Conservation (phyloP, 2,113 vertebrate species). For the Actenoides hombroni region DNA sequence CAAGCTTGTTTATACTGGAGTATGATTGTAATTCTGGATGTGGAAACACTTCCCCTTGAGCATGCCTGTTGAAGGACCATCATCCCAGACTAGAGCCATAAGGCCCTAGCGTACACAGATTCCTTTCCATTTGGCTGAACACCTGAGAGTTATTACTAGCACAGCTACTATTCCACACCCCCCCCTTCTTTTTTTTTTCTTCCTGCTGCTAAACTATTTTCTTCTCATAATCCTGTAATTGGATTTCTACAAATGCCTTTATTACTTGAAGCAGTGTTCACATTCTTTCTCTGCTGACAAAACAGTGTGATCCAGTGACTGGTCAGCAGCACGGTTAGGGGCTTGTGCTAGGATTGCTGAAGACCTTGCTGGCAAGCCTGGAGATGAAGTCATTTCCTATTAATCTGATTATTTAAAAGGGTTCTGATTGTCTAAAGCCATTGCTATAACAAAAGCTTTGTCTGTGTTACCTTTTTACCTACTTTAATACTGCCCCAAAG, state of each 20-base stretch:
- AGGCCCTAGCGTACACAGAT: not conserved
- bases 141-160: not conserved
- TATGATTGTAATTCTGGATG: not conserved
- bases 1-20: not conserved
- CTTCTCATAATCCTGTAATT: slow-evolving; percentile 52
- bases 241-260: slow-evolving; percentile 39
- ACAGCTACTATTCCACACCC: not conserved
- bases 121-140: not conserved
- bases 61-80: not conserved
- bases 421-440: slow-evolving; percentile 11
- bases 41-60: not conserved
- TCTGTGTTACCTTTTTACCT: not conserved
- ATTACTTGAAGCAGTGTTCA: not conserved
- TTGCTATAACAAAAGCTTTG: not conserved
- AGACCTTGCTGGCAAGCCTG: not conserved
- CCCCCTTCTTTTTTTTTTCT: not conserved
- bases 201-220: slow-evolving; percentile 36
- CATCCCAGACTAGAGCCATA: not conserved
- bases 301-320: slow-evolving; percentile 36
- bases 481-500: not conserved
- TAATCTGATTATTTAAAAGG: slow-evolving; percentile 49
- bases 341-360: not conserved
- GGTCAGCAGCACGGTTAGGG: not conserved
- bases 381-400: slow-evolving; percentile 42
- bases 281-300: slow-evolving; percentile 39